Conservation (phyloP, 1,140 invertebrate genomes). For the Diorhabda sublineata region DNA sequence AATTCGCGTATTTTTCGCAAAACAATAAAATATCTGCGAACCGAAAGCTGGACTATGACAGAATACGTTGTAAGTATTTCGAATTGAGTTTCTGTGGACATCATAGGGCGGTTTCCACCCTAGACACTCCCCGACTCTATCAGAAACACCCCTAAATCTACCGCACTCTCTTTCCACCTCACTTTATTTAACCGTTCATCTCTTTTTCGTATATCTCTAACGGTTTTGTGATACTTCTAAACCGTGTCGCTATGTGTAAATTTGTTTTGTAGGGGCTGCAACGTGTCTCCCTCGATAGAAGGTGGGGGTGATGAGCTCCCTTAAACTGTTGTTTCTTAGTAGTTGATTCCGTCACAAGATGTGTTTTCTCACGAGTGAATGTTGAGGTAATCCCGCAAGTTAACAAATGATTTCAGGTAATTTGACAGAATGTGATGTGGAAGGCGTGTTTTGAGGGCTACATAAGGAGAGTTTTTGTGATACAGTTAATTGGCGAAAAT, state of each 20-base stretch:
- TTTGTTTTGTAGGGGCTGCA: constrained; percentile 20
- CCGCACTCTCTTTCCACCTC: neutral
- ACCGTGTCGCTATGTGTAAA: constrained; percentile 25
- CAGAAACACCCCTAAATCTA: constrained; percentile 31
- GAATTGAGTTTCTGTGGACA: constrained; percentile 32
- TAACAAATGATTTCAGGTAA: constrained; percentile 21
- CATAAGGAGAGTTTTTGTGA: neutral
- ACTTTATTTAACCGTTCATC: neutral
- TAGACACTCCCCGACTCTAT: constrained; percentile 36
- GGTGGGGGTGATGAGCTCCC: constrained; percentile 11
- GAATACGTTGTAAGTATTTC: constrained; percentile 40
- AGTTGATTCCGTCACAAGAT: constrained; percentile 24
- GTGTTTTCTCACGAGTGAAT: constrained; percentile 17
- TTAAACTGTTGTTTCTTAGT: constrained; percentile 34
- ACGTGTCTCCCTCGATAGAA: constrained; percentile 20
- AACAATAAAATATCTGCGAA: constrained; percentile 25
- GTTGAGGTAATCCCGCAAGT: constrained; percentile 19
- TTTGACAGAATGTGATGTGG: neutral
- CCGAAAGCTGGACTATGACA: constrained; percentile 28
- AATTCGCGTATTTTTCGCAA: constrained; percentile 4
- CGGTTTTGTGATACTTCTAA: constrained; percentile 28
- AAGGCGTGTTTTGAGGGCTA: constrained; percentile 15
- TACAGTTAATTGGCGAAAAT: neutral
- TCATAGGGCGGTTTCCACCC: constrained; percentile 33
- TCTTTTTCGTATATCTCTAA: constrained; percentile 16